These are phyloP conservation scores for Istiophorus platypterus DNA, from an alignment of 2,113 vertebrate species.

Conservation along the genomic window DNA sequence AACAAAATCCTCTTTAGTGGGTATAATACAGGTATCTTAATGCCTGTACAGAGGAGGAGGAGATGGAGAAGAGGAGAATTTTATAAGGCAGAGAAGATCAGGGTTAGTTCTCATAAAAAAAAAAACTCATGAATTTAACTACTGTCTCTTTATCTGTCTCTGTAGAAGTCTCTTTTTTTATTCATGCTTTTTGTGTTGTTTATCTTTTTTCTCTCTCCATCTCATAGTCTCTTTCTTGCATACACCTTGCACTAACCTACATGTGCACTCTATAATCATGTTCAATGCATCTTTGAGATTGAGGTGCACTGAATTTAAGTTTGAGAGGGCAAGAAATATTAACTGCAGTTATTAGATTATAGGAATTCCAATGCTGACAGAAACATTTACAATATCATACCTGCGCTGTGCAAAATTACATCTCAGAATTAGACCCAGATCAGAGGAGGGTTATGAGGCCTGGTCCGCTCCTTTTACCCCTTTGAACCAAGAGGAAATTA, in stretches of 20 bases:
- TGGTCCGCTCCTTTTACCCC: neutral
- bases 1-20: conserved; percentile 61
- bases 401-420: neutral
- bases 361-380: neutral
- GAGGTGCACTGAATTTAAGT: neutral
- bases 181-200: neutral
- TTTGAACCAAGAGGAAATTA: neutral
- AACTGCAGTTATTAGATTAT: neutral
- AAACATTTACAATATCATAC: neutral
- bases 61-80: conserved; percentile 45
- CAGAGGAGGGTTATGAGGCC: neutral
- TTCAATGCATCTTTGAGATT: neutral
- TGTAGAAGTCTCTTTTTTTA: conserved; percentile 24
- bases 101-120: conserved; percentile 50
- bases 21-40: conserved; percentile 67
- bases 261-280: conserved; percentile 10
- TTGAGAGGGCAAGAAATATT: neutral
- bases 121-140: conserved; percentile 47
- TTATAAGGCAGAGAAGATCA: conserved; percentile 60
- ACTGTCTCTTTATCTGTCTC: conserved; percentile 31
- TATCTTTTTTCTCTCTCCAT: neutral
- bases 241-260: neutral
- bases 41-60: conserved; percentile 44
- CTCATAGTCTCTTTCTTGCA: conserved; percentile 9
- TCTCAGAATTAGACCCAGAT: neutral